Conservation (phyloP, 2,888 invertebrate genomes). For the Sinopyrophorus schimmeli region DNA sequence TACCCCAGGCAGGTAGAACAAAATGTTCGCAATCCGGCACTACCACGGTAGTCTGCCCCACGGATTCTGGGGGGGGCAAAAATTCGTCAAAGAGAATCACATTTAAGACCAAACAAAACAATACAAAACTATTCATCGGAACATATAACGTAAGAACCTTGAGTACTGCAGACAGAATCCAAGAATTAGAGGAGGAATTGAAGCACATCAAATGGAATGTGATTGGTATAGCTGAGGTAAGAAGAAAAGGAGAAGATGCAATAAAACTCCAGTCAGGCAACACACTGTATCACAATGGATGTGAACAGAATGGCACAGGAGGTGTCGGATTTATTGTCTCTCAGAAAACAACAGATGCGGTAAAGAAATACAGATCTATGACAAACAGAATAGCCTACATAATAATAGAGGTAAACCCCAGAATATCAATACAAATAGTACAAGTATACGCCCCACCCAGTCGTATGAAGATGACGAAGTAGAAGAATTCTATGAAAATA, state of each 20-base stretch:
- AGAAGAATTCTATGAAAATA: neutral
- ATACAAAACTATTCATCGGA: neutral
- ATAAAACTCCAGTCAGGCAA: conserved; percentile 2
- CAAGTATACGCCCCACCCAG: conserved; percentile 3
- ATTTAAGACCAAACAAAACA: conserved; percentile 2
- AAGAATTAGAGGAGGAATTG: conserved; percentile 3
- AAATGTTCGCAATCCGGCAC: conserved; percentile 5
- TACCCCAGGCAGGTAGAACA: too few species aligned
- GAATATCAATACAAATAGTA: neutral
- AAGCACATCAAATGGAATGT: conserved; percentile 4
- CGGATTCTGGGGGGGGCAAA: conserved; percentile 1
- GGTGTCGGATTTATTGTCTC: conserved; percentile 4
- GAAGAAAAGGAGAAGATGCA: conserved; percentile 1
- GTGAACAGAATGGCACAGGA: conserved; percentile 2
- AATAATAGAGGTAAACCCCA: neutral
- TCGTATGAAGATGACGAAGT: neutral
- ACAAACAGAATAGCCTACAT: neutral
- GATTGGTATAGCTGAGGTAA: neutral
- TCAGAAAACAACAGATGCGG: neutral
- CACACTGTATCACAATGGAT: conserved; percentile 4
- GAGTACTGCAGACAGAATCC: neutral
- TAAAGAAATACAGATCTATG: neutral
- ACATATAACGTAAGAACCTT: conserved; percentile 4
- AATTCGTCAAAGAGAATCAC: neutral
- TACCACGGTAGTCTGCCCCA: conserved; percentile 6